Evolutionary conservation across 2,113 vertebrate genomes (phyloP), one percentile per base, ranked within the genome.

Genomic region (Pseudopodoces humilis): DNA sequence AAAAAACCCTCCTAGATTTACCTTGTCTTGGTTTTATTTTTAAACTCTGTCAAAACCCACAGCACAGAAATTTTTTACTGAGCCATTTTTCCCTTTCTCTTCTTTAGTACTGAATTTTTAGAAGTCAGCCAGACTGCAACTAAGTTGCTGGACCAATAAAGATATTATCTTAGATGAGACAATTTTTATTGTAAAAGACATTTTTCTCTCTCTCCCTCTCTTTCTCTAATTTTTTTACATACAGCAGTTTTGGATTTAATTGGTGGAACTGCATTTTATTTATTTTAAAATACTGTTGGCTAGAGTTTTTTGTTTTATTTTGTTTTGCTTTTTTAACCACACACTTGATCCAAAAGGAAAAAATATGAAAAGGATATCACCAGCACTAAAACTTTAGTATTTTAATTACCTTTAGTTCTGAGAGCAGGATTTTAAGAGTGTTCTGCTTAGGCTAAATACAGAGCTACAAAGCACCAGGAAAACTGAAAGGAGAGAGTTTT

Each of bases 21-120:
- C 67, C 41, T 85, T 94, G 43, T 80, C 80, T 90, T 58, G 33
- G 79, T 85, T 95, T 95, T 95, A 96, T 96, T 97, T 95, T 95
- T 95, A 97, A 95, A 91, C 81, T 85, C 64, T 87, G 86, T 92
- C 84, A 96, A 95, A 95, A 96, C 37, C 59, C 63, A 79, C 50
- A 68, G 67, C 25, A 28, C 7, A 84, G 65, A 23, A 20, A 23
- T 82, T 88, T 94, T 96, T 94, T 93, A 85, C 44, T 67, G 50
- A 93, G 72, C 28, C 47, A 56, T 87, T 87, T 71, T 83, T 60
- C 35, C 18, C 4, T 86, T 31, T 87, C n/a, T 77, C 9, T 79
- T 70, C 62, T 68, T 86, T 84, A 79, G 27, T 71, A 60, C 6
- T 58, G 28, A 53, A 68, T 71, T 95, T 96, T 93, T 75, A 94